These are phyloP conservation scores for Belgica antarctica DNA, from an alignment of 2,888 invertebrate species.

Conservation along the genomic window DNA sequence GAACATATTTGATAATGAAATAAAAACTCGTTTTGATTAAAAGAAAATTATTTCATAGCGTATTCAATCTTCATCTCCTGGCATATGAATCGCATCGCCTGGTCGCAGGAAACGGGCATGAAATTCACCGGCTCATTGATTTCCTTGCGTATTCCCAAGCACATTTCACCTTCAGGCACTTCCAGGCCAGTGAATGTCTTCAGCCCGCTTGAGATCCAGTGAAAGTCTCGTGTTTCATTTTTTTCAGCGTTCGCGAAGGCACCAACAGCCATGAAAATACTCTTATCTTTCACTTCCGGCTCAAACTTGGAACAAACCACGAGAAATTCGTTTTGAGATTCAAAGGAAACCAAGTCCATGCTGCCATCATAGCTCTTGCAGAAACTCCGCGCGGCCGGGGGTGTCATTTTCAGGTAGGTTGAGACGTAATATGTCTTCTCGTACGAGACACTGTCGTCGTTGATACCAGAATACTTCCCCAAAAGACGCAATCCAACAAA, in stretches of 20 bases:
- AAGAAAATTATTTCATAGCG: constrained; percentile 7
- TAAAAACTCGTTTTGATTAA: neutral
- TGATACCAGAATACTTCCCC: constrained; percentile 24
- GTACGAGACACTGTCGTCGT: neutral
- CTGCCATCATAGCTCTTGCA: neutral
- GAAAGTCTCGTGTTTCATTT: neutral
- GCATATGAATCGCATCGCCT: constrained; percentile 9
- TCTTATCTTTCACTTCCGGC: neutral
- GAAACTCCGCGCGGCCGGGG: constrained; percentile 4
- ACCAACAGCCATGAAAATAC: constrained; percentile 18
- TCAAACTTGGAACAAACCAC: constrained; percentile 6
- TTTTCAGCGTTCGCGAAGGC: neutral
- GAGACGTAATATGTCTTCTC: constrained; percentile 26
- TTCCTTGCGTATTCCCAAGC: constrained; percentile 16
- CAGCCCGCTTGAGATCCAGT: constrained; percentile 1
- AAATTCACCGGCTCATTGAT: neutral
- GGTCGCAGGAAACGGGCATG: neutral
- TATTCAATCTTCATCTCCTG: constrained; percentile 26
- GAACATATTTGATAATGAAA: too few relatives aligned
- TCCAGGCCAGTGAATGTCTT: neutral
- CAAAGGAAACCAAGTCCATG: constrained; percentile 32
- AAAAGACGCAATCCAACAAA: neutral
- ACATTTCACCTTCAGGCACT: neutral
- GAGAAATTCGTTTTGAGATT: constrained; percentile 13
- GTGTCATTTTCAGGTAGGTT: neutral